phyloP scores from a whole-genome alignment of 2,888 invertebrate genomes.

The Dolichomitus sp. region DNA sequence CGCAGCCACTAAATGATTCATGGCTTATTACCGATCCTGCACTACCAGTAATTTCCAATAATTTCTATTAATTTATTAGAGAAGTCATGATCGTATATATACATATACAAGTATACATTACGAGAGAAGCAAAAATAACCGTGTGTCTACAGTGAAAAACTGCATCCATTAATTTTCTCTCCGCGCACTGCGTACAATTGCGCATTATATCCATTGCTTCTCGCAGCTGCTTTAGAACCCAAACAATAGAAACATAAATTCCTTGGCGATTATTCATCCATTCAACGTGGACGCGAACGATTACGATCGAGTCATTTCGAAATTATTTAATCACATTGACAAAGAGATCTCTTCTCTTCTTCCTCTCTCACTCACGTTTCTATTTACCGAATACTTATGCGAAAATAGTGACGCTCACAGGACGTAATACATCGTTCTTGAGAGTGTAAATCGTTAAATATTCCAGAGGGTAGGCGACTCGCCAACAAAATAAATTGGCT shows the following conservation, averaged over 20 bases:
- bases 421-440: neutral
- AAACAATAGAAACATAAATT: constrained; percentile 66
- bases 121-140: constrained; percentile 15
- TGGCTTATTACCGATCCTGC: constrained; percentile 36
- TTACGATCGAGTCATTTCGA: constrained; percentile 56
- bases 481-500: constrained; percentile 55
- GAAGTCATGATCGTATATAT: constrained; percentile 33
- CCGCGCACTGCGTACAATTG: constrained; percentile 9
- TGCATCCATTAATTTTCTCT: constrained; percentile 58
- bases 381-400: constrained; percentile 12
- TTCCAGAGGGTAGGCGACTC: constrained; percentile 7
- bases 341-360: constrained; percentile 20
- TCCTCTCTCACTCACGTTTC: constrained; percentile 6
- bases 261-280: constrained; percentile 61
- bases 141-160: constrained; percentile 46
- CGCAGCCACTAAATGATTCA: constrained; percentile 46
- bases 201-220: constrained; percentile 16
- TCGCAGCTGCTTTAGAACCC: constrained; percentile 34
- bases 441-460: constrained; percentile 25
- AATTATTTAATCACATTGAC: constrained; percentile 56
- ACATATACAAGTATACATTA: neutral
- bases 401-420: constrained; percentile 15
- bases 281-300: constrained; percentile 45
- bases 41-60: constrained; percentile 26
- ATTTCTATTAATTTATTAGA: constrained; percentile 51